Base-by-base conservation (phyloP, 1,140 invertebrate genomes). In the Asobara japonica region DNA sequence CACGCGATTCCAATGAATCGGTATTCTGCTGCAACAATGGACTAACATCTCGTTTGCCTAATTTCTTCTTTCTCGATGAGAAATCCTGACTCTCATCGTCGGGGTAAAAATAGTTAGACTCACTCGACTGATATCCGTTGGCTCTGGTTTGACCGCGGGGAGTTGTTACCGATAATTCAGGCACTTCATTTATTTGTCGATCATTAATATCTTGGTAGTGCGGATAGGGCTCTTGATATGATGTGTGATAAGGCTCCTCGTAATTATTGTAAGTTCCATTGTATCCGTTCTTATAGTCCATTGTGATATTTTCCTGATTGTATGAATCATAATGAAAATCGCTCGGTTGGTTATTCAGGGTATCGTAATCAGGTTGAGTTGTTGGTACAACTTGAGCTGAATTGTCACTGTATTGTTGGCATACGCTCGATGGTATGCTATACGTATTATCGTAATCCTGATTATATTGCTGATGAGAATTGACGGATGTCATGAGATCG, bases 1-100 rank as follows among this genome's bases (percentile, higher is more conserved):
- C 89, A 30, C 86, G 83, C 0, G 89, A 90, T 71, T 90, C 90
- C 56, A 90, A 77, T 8, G 89, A 90, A 75, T 90, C 89, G 0
- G 87, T 89, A 69, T 89, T 88, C 31, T 89, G 87, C 61, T 89
- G 86, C 2, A 88, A 74, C 16, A 88, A 70, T 3, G 85, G 82
- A 72, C 82, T 87, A 13, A 76, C 76, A 20, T 83, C 82, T n/a
- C 84, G 78, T 64, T 82, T 83, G n/a, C 68, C 73, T 4, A 84
- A 75, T 38, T 80, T 81, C 66, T 82, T 84, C 4, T 78, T 71
- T 31, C 82, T 81, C 3, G 77, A 45, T 4, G 76, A 64, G 5
- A 68, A 16, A 51, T 79, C 31, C n/a, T 56, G 79, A 3, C 76
- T 78, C 10, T 86, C 81, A 27, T 79, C 80, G 36, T 68, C 70